Percentiles rank a stretch among this genome's conserved stretches.
Evolutionary conservation across 2,113 vertebrate species (phyloP).

Genomic region (Onychostruthus taczanowskii): DNA sequence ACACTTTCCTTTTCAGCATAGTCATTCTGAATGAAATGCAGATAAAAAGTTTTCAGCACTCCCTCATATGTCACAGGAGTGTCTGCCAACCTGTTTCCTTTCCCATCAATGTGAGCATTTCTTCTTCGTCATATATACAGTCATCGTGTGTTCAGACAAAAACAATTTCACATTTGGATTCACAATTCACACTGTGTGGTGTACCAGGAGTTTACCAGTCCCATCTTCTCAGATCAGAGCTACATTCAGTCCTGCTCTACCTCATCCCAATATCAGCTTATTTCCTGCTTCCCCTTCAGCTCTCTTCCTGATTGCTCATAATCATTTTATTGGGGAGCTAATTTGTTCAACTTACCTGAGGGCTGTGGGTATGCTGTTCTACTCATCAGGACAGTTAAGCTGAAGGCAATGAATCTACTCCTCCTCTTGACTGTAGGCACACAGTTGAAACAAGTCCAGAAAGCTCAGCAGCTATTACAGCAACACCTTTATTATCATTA

Average conservation of each 20-base stretch:
- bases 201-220: neutral
- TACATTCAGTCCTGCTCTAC: neutral
- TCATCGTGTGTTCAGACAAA: neutral
- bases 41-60: neutral
- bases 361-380: neutral
- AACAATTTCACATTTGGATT: neutral
- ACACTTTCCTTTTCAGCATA: neutral
- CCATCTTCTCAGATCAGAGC: neutral
- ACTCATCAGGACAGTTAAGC: neutral
- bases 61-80: neutral
- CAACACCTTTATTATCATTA: neutral
- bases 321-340: neutral
- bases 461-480: neutral
- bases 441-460: neutral
- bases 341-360: neutral
- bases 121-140: neutral
- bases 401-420: neutral
- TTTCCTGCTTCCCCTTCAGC: neutral
- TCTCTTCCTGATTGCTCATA: neutral
- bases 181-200: fast-evolving
- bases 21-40: neutral
- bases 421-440: neutral
- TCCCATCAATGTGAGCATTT: neutral
- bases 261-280: neutral
- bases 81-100: neutral